Conservation (phyloP, 1,140 invertebrate species). For the Calephelis nemesis region DNA sequence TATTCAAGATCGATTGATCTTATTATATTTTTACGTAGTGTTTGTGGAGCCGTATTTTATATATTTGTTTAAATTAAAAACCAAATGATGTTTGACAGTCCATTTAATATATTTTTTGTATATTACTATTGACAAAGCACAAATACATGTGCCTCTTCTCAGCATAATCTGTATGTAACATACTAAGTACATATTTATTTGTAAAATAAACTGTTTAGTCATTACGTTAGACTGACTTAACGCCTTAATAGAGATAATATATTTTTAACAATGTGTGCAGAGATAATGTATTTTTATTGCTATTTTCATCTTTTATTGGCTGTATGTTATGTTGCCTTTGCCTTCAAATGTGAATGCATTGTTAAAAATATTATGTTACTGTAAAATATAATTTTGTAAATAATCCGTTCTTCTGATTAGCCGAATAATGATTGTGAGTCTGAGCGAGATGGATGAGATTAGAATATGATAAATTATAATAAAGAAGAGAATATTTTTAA, state of each 20-base stretch:
- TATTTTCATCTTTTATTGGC: slow-evolving; percentile 55
- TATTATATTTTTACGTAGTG: background rate
- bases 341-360: slow-evolving; percentile 5
- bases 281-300: slow-evolving; percentile 33
- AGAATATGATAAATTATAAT: slow-evolving; percentile 72
- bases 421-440: slow-evolving; percentile 38
- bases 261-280: slow-evolving; percentile 48
- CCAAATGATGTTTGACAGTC: slow-evolving; percentile 1
- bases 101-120: background rate
- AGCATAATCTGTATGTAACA: slow-evolving; percentile 33
- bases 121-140: slow-evolving; percentile 16
- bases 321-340: slow-evolving; percentile 39
- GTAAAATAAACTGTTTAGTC: slow-evolving; percentile 49
- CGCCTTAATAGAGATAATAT: slow-evolving; percentile 46
- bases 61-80: slow-evolving; percentile 3
- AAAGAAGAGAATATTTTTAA: slow-evolving; percentile 76
- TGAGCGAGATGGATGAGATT: slow-evolving; percentile 65
- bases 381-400: slow-evolving; percentile 16
- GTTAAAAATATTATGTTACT: slow-evolving; percentile 17
- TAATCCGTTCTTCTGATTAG: slow-evolving; percentile 7
- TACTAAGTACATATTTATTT: slow-evolving; percentile 38
- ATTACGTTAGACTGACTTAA: slow-evolving; percentile 68
- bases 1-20: background rate
- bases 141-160: slow-evolving; percentile 30
- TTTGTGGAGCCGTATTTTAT: background rate